Conservation (phyloP, 2,888 invertebrate species). For the Parnassius apollo region DNA sequence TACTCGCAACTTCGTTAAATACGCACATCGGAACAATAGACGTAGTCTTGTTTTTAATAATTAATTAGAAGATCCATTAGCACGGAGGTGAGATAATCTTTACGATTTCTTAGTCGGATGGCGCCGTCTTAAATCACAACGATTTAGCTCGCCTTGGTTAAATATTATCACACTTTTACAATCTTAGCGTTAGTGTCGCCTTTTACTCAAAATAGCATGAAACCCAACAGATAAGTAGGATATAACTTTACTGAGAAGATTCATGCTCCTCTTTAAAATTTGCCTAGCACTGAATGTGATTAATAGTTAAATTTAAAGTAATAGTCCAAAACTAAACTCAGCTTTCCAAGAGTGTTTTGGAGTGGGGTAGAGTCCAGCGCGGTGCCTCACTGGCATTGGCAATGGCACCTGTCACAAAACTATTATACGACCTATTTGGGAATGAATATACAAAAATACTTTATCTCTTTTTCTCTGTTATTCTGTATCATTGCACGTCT, state of each 20-base stretch:
- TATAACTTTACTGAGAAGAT: conserved; percentile 6
- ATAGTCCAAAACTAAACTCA: no score
- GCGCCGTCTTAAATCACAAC: conserved; percentile 55
- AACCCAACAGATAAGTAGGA: conserved; percentile 6
- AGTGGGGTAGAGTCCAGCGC: no score
- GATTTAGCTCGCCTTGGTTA: conserved; percentile 26
- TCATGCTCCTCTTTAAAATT: not conserved
- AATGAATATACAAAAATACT: no score
- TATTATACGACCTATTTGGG: no score
- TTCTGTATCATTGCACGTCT: no score
- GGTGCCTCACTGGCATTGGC: no score
- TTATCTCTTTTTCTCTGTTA: no score
- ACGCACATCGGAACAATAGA: conserved; percentile 6
- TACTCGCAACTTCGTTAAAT: not conserved
- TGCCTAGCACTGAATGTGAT: not conserved
- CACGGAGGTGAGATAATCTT: conserved; percentile 60
- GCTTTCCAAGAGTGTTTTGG: no score
- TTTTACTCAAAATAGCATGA: conserved; percentile 36
- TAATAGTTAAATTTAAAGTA: no score
- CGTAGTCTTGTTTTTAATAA: conserved; percentile 56
- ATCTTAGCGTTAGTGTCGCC: conserved; percentile 45
- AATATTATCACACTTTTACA: conserved; percentile 47
- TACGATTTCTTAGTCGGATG: conserved; percentile 55
- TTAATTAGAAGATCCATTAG: conserved; percentile 68
- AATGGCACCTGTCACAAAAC: no score